Percentiles rank a stretch among this genome's conserved stretches.
Evolutionary conservation across 2,888 invertebrate species (phyloP).

Genomic region (Strigamia crassipes): DNA sequence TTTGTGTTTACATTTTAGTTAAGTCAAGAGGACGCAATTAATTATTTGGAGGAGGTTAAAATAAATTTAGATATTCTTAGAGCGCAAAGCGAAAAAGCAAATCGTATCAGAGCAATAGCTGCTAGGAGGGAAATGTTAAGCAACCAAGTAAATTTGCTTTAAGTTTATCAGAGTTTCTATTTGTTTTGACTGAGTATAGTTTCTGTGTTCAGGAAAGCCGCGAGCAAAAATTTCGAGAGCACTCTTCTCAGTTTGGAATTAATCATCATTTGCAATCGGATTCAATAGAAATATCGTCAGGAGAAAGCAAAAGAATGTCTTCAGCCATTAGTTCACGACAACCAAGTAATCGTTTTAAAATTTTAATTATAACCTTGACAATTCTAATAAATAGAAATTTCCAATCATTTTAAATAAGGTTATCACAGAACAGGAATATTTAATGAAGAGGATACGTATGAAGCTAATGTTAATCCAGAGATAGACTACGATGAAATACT

Average conservation of each 20-base stretch:
- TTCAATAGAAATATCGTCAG: neutral
- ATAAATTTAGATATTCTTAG: conserved; percentile 74
- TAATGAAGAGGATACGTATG: conserved; percentile 26
- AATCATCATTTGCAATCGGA: neutral
- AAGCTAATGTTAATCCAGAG: conserved; percentile 26
- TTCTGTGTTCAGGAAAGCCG: conserved; percentile 3
- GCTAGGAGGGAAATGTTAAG: neutral
- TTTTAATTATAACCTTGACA: neutral
- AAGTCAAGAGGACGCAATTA: conserved; percentile 74
- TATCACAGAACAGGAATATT: conserved; percentile 25
- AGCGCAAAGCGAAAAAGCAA: conserved; percentile 42
- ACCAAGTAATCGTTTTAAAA: neutral
- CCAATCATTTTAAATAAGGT: neutral
- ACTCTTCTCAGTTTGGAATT: neutral
- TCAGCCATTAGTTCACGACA: neutral
- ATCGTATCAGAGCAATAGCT: conserved; percentile 18
- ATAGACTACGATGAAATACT: conserved; percentile 71
- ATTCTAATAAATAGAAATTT: neutral
- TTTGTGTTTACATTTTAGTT: conserved; percentile 63
- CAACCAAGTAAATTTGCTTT: neutral
- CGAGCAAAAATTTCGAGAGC: conserved; percentile 3
- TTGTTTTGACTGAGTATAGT: neutral
- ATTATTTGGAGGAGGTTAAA: conserved; percentile 76
- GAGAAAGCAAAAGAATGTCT: conserved; percentile 17
- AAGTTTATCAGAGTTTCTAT: neutral